These are phyloP conservation scores for Drosophila yakuba DNA, from an alignment of 1,140 invertebrate genomes.

Conservation along the genomic window DNA sequence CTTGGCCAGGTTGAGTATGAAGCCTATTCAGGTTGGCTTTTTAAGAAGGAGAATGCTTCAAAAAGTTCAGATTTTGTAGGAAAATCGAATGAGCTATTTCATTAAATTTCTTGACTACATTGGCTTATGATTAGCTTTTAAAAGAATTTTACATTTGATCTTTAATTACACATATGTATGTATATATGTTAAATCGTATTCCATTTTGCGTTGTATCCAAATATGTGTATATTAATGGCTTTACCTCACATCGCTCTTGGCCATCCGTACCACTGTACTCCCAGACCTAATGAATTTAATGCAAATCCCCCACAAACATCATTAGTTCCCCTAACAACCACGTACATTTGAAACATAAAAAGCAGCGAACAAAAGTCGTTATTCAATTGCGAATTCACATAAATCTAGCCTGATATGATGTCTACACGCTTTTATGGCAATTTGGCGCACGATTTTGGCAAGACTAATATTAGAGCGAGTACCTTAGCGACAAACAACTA, in stretches of 20 bases:
- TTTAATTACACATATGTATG: too few species aligned
- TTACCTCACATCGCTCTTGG: not conserved
- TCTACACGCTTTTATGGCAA: conserved; percentile 47
- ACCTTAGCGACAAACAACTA: conserved; percentile 29
- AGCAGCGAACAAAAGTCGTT: conserved; percentile 27
- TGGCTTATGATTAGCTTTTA: too few species aligned
- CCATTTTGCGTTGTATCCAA: too few species aligned
- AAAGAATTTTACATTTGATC: too few species aligned
- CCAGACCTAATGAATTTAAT: conserved; percentile 27
- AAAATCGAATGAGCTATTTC: too few species aligned
- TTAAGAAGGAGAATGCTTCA: not conserved
- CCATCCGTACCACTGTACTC: conserved; percentile 21
- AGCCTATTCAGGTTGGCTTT: conserved; percentile 13
- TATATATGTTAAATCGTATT: too few species aligned
- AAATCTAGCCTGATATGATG: conserved; percentile 45
- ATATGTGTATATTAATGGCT: too few species aligned
- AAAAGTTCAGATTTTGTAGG: too few species aligned
- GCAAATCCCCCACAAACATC: conserved; percentile 56
- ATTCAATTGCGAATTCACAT: conserved; percentile 54
- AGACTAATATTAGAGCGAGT: conserved; percentile 66
- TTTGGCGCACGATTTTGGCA: conserved; percentile 65
- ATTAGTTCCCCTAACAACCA: conserved; percentile 70
- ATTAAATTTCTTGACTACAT: too few species aligned
- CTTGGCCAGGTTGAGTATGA: conserved; percentile 27
- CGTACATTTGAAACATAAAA: conserved; percentile 76